These are phyloP conservation scores for Phyllopteryx taeniolatus DNA, from an alignment of 2,113 vertebrate genomes.

Conservation along the genomic window DNA sequence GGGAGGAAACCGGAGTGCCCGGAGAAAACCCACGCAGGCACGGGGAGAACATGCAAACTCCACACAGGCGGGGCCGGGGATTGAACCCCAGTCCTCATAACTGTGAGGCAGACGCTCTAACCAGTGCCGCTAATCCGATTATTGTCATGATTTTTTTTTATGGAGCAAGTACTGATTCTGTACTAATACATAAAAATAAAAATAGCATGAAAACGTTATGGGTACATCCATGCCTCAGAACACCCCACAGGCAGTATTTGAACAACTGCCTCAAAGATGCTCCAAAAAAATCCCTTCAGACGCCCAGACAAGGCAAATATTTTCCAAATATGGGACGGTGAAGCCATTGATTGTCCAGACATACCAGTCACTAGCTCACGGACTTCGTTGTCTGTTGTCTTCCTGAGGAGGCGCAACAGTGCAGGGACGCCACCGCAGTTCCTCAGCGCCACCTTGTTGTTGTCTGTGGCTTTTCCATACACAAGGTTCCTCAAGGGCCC, in stretches of 20 bases:
- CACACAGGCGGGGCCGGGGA: no score
- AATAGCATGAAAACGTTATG: background rate
- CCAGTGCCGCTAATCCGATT: background rate
- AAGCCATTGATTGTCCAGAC: background rate
- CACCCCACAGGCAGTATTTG: background rate
- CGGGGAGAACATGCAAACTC: no score
- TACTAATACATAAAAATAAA: background rate
- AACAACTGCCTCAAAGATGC: background rate
- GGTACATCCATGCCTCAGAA: background rate
- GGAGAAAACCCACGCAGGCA: no score
- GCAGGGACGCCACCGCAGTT: slow-evolving; percentile 94
- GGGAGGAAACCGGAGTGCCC: no score
- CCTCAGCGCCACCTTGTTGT: slow-evolving; percentile 97
- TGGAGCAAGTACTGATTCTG: background rate
- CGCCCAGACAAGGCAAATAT: background rate
- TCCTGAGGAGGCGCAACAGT: slow-evolving; percentile 87
- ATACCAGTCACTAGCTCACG: slow-evolving; percentile 91
- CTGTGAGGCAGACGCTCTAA: no score
- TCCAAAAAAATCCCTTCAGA: background rate
- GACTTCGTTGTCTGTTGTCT: slow-evolving; percentile 89
- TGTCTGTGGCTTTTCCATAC: slow-evolving; percentile 93
- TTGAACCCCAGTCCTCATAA: no score
- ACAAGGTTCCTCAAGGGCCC: slow-evolving; percentile 94
- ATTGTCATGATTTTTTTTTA: background rate
- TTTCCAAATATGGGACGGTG: background rate